Evolutionary conservation across 2,797 vertebrate species (phyloP).

Genomic region (Alauda arvensis): DNA sequence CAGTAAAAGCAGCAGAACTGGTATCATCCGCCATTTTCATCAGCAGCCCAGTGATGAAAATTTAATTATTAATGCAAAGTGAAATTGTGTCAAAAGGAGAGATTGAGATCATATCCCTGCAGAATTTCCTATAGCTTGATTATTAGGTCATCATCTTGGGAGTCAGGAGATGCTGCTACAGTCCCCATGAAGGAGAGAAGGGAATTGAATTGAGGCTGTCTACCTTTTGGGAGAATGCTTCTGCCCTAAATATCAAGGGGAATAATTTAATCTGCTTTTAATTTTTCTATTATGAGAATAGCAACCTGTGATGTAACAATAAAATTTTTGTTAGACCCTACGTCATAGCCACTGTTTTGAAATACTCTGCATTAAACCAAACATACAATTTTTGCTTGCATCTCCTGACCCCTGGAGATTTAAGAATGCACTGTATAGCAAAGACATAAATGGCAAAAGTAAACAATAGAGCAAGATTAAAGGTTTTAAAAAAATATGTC

Average conservation of each 20-base stretch:
- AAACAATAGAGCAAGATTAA: background rate
- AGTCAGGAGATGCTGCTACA: background rate
- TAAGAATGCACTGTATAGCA: background rate
- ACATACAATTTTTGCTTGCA: background rate
- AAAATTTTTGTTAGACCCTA: background rate
- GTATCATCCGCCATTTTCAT: background rate
- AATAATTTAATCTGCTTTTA: background rate
- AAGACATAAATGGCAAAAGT: background rate
- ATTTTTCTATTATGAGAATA: background rate
- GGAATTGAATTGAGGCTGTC: background rate
- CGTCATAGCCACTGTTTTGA: background rate
- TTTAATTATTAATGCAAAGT: slow-evolving; percentile 48
- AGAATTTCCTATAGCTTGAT: slow-evolving; percentile 23
- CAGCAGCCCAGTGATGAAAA: slow-evolving; percentile 11
- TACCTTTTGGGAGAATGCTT: background rate
- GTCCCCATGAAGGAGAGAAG: background rate
- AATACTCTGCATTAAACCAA: background rate
- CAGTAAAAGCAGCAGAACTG: background rate
- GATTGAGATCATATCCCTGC: background rate
- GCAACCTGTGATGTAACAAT: background rate
- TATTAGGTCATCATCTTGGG: slow-evolving; percentile 6
- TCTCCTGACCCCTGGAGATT: background rate
- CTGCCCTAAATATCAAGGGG: background rate
- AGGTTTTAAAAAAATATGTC: background rate
- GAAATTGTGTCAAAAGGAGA: slow-evolving; percentile 35